Percentiles rank a stretch among this genome's conserved stretches.
Conservation (phyloP, 2,888 invertebrate species). For the Cosmia pyralina region DNA sequence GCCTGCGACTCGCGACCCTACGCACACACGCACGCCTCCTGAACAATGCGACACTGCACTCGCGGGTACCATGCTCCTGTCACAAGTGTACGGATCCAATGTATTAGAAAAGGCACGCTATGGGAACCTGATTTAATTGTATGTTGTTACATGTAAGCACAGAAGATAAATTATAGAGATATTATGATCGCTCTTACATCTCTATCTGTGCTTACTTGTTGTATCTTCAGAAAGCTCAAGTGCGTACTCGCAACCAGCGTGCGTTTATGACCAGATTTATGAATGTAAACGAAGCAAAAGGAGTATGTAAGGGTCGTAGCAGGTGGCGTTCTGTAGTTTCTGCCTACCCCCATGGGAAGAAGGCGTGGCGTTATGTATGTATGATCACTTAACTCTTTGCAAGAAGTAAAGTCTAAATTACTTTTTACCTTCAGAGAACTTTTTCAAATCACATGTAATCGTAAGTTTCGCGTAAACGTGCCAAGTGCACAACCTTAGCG, state of each 20-base stretch:
- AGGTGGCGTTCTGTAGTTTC: too few relatives aligned
- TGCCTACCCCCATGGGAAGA: too few relatives aligned
- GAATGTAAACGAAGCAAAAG: too few relatives aligned
- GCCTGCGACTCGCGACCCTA: constrained; percentile 40
- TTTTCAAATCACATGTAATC: constrained; percentile 7
- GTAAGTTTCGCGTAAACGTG: constrained; percentile 33
- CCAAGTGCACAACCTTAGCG: constrained; percentile 57
- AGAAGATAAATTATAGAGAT: neutral
- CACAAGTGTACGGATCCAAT: constrained; percentile 44
- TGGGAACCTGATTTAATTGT: constrained; percentile 28
- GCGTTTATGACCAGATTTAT: too few relatives aligned
- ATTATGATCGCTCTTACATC: too few relatives aligned
- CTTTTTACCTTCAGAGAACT: neutral
- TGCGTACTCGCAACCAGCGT: too few relatives aligned
- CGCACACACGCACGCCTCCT: constrained; percentile 55
- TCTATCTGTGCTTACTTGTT: too few relatives aligned
- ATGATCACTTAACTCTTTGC: neutral
- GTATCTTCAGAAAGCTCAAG: too few relatives aligned
- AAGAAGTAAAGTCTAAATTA: neutral
- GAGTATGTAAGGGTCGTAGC: too few relatives aligned
- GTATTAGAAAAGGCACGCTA: constrained; percentile 50
- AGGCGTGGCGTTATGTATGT: too few relatives aligned
- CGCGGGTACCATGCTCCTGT: constrained; percentile 65
- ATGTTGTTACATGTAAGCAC: neutral
- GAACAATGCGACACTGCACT: constrained; percentile 69